Conservation (phyloP, 2,888 invertebrate genomes). For the Alentia gelatinosa region DNA sequence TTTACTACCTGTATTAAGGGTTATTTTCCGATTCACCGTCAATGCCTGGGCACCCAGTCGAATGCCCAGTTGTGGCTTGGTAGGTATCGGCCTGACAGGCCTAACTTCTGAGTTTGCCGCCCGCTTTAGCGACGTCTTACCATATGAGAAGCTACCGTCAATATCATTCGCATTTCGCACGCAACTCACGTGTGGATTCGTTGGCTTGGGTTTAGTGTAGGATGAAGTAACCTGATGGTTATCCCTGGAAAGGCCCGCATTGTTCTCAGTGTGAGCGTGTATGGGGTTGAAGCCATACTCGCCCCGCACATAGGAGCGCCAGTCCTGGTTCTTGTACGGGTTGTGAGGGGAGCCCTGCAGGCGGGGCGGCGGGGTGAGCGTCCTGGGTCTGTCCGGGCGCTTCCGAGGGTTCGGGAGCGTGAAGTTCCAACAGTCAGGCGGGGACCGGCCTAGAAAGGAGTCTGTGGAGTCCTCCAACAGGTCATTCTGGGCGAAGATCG, state of each 20-base stretch:
- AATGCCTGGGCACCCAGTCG: background rate
- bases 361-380: constrained; percentile 11
- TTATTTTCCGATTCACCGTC: background rate
- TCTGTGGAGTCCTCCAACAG: background rate
- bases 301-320: background rate
- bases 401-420: background rate
- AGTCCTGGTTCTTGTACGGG: constrained; percentile 41
- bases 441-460: background rate
- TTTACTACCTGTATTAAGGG: background rate
- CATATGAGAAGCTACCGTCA: background rate
- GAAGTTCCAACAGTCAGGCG: constrained; percentile 16
- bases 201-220: constrained; percentile 11
- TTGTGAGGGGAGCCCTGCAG: background rate
- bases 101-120: background rate
- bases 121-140: background rate
- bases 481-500: constrained; percentile 46
- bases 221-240: background rate
- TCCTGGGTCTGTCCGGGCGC: constrained; percentile 24
- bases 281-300: constrained; percentile 7
- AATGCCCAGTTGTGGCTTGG: constrained; percentile 14
- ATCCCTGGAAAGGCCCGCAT: background rate
- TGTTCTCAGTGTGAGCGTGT: background rate
- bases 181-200: background rate
- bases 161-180: background rate
- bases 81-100: background rate